Conservation (phyloP, 2,888 invertebrate genomes). For the Hololepta plana region DNA sequence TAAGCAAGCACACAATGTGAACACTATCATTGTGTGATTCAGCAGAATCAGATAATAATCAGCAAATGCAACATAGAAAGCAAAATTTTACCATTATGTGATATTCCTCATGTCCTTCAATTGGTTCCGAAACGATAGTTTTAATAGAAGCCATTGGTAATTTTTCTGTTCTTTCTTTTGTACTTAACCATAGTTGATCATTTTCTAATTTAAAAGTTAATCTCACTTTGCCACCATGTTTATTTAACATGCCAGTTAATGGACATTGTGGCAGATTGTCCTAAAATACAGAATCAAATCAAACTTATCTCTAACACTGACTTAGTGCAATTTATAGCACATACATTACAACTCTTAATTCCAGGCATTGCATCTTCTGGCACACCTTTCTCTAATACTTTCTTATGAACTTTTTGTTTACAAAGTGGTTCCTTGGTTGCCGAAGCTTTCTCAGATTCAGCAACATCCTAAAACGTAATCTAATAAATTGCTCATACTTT, state of each 20-base stretch:
- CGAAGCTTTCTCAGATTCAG: constrained; percentile 42
- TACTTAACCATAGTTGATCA: constrained; percentile 83
- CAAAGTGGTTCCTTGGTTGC: constrained; percentile 53
- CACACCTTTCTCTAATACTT: constrained; percentile 75
- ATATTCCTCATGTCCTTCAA: constrained; percentile 78
- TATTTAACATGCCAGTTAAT: constrained; percentile 78
- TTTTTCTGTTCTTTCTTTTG: constrained; percentile 84
- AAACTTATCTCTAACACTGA: too few relatives aligned
- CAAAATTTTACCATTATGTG: constrained; percentile 61
- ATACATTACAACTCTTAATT: constrained; percentile 41
- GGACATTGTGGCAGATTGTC: constrained; percentile 68
- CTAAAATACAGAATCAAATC: constrained; percentile 26
- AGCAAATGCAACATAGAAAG: background rate
- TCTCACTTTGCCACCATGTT: constrained; percentile 74
- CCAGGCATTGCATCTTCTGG: constrained; percentile 83
- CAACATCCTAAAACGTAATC: constrained; percentile 31
- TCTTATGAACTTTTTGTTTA: constrained; percentile 64
- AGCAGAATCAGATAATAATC: constrained; percentile 1
- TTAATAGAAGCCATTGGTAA: constrained; percentile 80
- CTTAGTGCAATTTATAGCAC: constrained; percentile 6
- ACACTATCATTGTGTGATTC: background rate
- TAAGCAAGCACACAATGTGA: too few relatives aligned
- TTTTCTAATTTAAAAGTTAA: constrained; percentile 81
- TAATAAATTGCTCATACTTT: background rate
- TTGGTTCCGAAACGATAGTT: constrained; percentile 62